Evolutionary conservation across 2,888 invertebrate genomes (phyloP).

Genomic region (Xylota segnis): DNA sequence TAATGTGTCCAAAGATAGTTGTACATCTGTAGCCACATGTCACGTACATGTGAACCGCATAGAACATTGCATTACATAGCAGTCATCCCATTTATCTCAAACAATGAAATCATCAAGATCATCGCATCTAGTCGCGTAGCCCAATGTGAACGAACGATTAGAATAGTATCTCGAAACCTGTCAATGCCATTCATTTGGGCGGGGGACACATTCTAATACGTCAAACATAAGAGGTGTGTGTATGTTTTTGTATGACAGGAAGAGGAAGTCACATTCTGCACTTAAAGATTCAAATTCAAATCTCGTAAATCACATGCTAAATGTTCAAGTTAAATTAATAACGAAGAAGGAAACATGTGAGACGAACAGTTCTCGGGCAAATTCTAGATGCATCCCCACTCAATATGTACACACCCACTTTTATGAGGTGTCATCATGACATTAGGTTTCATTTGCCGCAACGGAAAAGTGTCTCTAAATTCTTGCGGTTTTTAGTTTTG

Average conservation of each 20-base stretch:
- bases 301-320: slow-evolving; percentile 14
- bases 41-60: slow-evolving; percentile 40
- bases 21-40: slow-evolving; percentile 27
- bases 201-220: neutral
- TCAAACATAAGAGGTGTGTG: neutral
- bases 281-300: neutral
- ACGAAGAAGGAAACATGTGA: neutral
- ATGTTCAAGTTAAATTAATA: neutral
- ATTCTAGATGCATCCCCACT: neutral
- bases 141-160: slow-evolving; percentile 23
- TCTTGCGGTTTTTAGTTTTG: neutral
- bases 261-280: slow-evolving; percentile 8
- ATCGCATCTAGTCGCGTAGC: neutral
- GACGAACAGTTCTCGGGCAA: neutral
- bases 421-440: slow-evolving; percentile 12
- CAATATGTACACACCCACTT: slow-evolving; percentile 37
- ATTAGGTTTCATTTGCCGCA: slow-evolving; percentile 28
- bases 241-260: slow-evolving; percentile 8
- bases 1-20: slow-evolving; percentile 11
- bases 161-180: slow-evolving; percentile 1
- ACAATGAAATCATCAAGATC: slow-evolving; percentile 1
- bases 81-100: slow-evolving; percentile 41
- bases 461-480: slow-evolving; percentile 12
- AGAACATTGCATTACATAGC: slow-evolving; percentile 22
- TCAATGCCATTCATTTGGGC: slow-evolving; percentile 48